Conservation (phyloP, 2,888 invertebrate genomes). For the Apamea epomidion region DNA sequence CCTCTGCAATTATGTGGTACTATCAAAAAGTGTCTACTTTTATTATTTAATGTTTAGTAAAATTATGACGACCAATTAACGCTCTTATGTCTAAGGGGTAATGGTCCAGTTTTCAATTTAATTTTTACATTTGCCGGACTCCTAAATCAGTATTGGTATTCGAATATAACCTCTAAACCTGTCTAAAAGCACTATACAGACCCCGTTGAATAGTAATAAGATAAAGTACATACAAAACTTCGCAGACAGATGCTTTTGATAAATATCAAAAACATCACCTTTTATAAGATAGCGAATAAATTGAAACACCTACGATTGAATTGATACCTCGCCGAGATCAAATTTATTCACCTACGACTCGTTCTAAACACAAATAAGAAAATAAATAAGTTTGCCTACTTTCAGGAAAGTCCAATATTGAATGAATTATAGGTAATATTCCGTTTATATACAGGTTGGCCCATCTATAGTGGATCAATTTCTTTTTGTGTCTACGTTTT, state of each 20-base stretch:
- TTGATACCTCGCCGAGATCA: constrained; percentile 23
- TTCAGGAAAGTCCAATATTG: constrained; percentile 6
- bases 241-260: constrained; percentile 15
- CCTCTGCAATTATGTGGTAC: background rate
- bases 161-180: background rate
- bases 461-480: too few relatives aligned
- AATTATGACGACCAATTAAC: background rate
- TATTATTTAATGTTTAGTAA: too few relatives aligned
- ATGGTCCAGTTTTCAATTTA: background rate
- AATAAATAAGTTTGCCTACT: constrained; percentile 1
- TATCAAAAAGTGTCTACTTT: background rate
- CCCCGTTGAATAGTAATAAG: background rate
- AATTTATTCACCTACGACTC: constrained; percentile 4
- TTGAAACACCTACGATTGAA: constrained; percentile 34
- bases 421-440: constrained; percentile 8
- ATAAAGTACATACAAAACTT: constrained; percentile 2
- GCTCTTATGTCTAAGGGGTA: background rate
- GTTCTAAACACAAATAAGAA: constrained; percentile 13
- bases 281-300: constrained; percentile 16
- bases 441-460: background rate
- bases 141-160: background rate
- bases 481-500: too few relatives aligned
- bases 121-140: background rate
- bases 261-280: constrained; percentile 29
- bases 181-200: background rate